Evolutionary conservation across 1,140 invertebrate species (phyloP).

Genomic region (Camponotus floridanus): DNA sequence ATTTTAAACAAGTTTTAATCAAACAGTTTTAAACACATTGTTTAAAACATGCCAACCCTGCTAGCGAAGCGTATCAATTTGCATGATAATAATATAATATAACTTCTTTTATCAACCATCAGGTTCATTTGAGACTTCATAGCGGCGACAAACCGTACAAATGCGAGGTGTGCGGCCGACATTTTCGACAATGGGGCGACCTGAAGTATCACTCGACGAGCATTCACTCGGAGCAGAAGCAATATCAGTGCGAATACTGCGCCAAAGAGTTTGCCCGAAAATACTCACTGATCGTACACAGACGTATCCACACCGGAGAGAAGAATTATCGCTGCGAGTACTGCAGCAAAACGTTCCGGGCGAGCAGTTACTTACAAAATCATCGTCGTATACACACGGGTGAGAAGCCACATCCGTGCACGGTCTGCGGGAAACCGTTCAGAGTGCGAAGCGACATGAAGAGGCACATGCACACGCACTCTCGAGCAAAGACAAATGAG

Average conservation of each 20-base stretch:
- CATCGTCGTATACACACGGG: constrained; percentile 97
- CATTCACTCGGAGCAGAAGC: constrained; percentile 93
- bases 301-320: constrained; percentile 96
- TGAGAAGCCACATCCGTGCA: constrained; percentile 93
- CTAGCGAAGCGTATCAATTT: not conserved
- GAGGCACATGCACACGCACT: constrained; percentile 94
- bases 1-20: too few relatives aligned
- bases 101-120: not conserved
- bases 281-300: constrained; percentile 96
- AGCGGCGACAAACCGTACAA: constrained; percentile 93
- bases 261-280: constrained; percentile 97
- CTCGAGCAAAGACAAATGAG: constrained; percentile 80
- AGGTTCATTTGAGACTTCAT: constrained; percentile 91
- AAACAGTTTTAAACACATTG: too few relatives aligned
- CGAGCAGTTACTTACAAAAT: constrained; percentile 94
- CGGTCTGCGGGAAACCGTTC: constrained; percentile 93
- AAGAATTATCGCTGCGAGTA: constrained; percentile 95
- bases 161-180: constrained; percentile 91
- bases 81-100: constrained; percentile 29
- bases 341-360: constrained; percentile 94
- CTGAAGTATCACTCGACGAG: constrained; percentile 96
- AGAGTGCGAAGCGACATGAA: constrained; percentile 95
- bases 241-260: constrained; percentile 96
- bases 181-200: constrained; percentile 95
- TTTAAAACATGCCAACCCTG: too few relatives aligned